phyloP scores from a whole-genome alignment of 2,888 invertebrate species.

The Fragum fragum region DNA sequence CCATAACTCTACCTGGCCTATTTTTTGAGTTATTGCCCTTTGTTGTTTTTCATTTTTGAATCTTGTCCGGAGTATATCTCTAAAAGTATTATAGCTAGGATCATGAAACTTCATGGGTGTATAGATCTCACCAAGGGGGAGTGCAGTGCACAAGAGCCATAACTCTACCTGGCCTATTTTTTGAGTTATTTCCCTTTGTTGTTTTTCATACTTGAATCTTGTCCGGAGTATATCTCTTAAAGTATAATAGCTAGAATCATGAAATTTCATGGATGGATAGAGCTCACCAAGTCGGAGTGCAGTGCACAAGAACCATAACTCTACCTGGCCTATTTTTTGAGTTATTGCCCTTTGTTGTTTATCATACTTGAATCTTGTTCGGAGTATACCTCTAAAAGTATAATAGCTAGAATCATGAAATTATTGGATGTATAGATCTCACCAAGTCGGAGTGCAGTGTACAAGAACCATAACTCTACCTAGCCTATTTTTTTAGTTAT shows the following conservation, averaged over 20 bases:
- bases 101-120: conserved; percentile 3
- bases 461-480: conserved; percentile 6
- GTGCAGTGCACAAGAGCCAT: conserved; percentile 3
- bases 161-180: conserved; percentile 3
- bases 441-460: background rate
- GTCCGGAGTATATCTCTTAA: conserved; percentile 2
- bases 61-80: conserved; percentile 6
- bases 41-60: background rate
- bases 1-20: background rate
- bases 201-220: background rate
- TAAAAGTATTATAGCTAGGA: background rate
- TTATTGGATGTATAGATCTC: background rate
- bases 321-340: background rate
- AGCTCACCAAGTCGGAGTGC: background rate
- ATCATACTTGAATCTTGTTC: background rate
- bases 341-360: conserved; percentile 6
- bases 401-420: background rate
- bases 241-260: conserved; percentile 3
- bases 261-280: background rate
- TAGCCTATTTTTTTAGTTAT: background rate
- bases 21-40: conserved; percentile 6
- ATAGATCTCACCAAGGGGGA: background rate
- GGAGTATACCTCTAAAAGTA: conserved; percentile 3
- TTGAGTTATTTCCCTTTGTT: background rate
- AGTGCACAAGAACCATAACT: background rate